Percentiles rank a stretch among this genome's conserved stretches.
Conservation (phyloP, 2,797 vertebrate species). For the Pagetopsis macropterus region DNA sequence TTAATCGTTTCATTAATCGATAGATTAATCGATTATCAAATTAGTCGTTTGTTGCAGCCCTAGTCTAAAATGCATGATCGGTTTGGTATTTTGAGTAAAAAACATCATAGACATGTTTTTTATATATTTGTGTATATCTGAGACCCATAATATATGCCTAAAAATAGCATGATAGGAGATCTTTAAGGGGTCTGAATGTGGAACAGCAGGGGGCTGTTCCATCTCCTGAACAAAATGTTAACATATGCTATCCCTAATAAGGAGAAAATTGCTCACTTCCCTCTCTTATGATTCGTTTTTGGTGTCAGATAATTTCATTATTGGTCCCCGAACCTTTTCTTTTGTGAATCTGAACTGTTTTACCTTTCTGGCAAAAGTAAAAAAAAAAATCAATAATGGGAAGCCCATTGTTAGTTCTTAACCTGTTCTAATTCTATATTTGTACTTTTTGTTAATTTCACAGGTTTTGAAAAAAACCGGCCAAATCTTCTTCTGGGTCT, state of each 20-base stretch:
- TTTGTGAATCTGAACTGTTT: constrained; percentile 1
- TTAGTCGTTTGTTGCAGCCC: too few relatives aligned
- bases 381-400: neutral
- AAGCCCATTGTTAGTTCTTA: neutral
- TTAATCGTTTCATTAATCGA: too few relatives aligned
- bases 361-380: neutral
- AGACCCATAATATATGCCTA: too few relatives aligned
- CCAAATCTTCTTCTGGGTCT: constrained; percentile 96
- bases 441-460: constrained; percentile 25
- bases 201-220: too few relatives aligned
- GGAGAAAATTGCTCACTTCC: neutral
- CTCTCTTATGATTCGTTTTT: neutral
- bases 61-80: too few relatives aligned
- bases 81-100: too few relatives aligned
- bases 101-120: too few relatives aligned
- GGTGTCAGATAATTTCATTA: neutral
- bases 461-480: constrained; percentile 93
- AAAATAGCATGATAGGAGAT: too few relatives aligned
- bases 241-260: neutral
- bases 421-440: neutral
- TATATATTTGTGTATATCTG: too few relatives aligned
- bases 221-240: too few relatives aligned
- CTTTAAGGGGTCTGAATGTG: neutral
- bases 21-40: too few relatives aligned
- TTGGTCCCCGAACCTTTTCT: neutral